A percentile compares a stretch with the other conserved stretches of the same genome.
phyloP scores from a whole-genome alignment of 2,888 invertebrate genomes.

The Ceratothoa steindachneri region DNA sequence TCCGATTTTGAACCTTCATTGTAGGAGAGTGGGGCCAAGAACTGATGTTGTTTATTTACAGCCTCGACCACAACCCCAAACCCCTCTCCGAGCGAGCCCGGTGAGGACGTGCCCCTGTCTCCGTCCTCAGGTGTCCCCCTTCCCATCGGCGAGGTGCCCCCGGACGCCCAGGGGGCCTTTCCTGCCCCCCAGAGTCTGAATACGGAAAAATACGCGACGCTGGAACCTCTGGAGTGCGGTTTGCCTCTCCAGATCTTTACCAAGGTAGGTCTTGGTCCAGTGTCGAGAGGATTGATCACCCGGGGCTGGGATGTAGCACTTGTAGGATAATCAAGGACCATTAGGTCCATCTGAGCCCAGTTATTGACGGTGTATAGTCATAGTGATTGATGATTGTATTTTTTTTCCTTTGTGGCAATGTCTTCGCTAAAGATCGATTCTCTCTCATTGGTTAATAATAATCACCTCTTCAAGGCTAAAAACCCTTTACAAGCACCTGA shows the following conservation, averaged over 20 bases:
- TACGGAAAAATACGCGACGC: conserved; percentile 36
- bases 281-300: too few species aligned
- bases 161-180: neutral
- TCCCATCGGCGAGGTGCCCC: conserved; percentile 6
- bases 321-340: too few species aligned
- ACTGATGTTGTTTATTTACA: neutral
- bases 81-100: conserved; percentile 42
- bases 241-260: conserved; percentile 82
- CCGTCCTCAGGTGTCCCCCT: conserved; percentile 33
- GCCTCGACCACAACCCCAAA: conserved; percentile 42
- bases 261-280: conserved; percentile 63
- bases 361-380: too few species aligned
- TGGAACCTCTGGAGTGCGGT: conserved; percentile 63
- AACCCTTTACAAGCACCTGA: too few species aligned
- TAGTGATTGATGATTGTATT: too few species aligned
- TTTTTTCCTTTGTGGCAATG: too few species aligned
- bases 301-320: too few species aligned
- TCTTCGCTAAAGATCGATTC: too few species aligned
- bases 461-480: too few species aligned
- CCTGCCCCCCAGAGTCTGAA: conserved; percentile 18
- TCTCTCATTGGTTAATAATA: too few species aligned
- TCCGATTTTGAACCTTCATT: neutral
- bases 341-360: too few species aligned
- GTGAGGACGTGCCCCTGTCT: conserved; percentile 35
- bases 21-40: neutral